phyloP scores from a whole-genome alignment of 2,888 invertebrate genomes.

The Aspidiotus rigidus region DNA sequence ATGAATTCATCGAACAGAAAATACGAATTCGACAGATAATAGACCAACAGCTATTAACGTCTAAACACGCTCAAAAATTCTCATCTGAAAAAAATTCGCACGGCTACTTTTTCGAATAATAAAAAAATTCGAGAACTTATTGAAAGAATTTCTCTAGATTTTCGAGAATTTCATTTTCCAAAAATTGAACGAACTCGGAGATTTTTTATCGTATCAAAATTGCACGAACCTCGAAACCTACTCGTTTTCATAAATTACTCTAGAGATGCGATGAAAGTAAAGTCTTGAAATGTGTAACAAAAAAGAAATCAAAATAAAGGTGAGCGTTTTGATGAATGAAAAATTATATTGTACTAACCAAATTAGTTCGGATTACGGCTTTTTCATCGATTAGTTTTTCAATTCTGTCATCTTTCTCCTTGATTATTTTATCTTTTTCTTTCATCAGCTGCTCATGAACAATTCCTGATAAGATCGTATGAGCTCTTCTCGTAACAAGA shows the following conservation, averaged over 20 bases:
- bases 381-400: background rate
- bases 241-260: too few relatives aligned
- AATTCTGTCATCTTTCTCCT: background rate
- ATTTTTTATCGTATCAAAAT: background rate
- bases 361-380: background rate
- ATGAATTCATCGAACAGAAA: conserved; percentile 1
- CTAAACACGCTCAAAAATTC: background rate
- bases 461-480: too few relatives aligned
- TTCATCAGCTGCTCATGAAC: too few relatives aligned
- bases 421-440: background rate
- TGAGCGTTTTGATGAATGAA: background rate
- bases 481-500: too few relatives aligned
- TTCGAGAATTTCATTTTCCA: background rate
- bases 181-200: background rate
- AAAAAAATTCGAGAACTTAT: conserved; percentile 1
- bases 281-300: too few relatives aligned
- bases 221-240: too few relatives aligned
- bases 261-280: too few relatives aligned
- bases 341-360: background rate
- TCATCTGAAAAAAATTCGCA: background rate
- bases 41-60: background rate
- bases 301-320: background rate
- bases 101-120: background rate
- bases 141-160: conserved; percentile 1
- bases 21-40: background rate